These are phyloP conservation scores for Hydrochoerus hydrochaeris DNA, from an alignment of 2,113 vertebrate genomes.

Conservation along the genomic window DNA sequence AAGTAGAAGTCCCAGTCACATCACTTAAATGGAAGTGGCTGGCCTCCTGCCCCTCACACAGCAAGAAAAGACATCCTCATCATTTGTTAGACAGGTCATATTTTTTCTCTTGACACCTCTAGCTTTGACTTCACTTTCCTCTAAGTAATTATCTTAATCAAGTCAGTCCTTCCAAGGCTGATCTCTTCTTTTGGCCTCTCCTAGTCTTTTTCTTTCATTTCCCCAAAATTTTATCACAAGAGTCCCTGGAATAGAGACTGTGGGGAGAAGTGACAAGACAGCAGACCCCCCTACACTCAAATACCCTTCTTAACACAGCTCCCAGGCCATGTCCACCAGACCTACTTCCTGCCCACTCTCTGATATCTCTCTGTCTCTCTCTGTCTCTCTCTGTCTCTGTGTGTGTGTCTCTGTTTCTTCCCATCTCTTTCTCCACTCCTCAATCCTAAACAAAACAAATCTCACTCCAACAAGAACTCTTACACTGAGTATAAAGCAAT, in stretches of 20 bases:
- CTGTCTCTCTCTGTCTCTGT: background rate
- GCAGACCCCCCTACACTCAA: background rate
- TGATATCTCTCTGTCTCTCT: background rate
- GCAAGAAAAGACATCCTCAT: background rate
- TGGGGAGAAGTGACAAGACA: no score
- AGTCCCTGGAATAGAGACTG: background rate
- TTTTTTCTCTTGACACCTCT: background rate
- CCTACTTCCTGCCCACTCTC: background rate
- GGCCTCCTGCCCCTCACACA: background rate
- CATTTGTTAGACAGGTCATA: background rate
- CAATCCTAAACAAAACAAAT: background rate
- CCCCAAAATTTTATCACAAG: background rate
- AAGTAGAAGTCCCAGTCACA: background rate
- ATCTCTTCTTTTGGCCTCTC: background rate
- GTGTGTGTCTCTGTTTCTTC: background rate
- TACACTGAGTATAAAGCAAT: background rate
- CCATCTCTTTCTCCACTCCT: background rate
- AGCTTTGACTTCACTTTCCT: background rate
- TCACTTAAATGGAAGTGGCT: background rate
- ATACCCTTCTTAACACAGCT: background rate
- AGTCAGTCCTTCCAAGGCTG: background rate
- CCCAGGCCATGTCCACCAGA: background rate
- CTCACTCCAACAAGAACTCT: background rate
- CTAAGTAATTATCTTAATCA: background rate
- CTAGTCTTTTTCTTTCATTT: background rate